These are phyloP conservation scores for Asbolus verrucosus DNA, from an alignment of 1,140 invertebrate species.

Conservation along the genomic window DNA sequence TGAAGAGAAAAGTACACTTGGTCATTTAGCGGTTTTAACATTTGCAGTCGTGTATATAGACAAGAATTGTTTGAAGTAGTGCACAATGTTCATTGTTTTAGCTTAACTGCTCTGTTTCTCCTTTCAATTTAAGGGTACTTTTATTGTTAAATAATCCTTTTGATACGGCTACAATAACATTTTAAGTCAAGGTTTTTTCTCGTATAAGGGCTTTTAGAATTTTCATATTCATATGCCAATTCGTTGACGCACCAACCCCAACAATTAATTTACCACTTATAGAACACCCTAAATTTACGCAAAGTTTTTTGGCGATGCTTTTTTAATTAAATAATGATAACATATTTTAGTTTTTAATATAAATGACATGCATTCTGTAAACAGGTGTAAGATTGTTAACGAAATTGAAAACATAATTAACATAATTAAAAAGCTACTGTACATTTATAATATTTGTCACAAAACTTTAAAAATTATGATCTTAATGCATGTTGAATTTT, in stretches of 20 bases:
- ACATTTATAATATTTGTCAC: no score
- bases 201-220: slow-evolving; percentile 9
- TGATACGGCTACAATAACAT: slow-evolving; percentile 51
- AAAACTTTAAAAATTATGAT: no score
- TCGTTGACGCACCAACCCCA: neutral
- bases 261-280: slow-evolving; percentile 8
- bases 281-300: neutral
- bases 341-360: no score
- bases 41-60: slow-evolving; percentile 54
- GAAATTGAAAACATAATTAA: no score
- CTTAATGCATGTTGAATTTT: no score
- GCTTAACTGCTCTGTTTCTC: slow-evolving; percentile 54
- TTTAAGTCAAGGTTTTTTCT: slow-evolving; percentile 37
- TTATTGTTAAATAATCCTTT: slow-evolving; percentile 56
- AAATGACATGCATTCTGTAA: no score
- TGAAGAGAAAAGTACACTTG: slow-evolving; percentile 55
- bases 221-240: neutral
- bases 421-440: no score
- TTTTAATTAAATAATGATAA: no score
- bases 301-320: slow-evolving; percentile 3
- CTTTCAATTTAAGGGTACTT: slow-evolving; percentile 53
- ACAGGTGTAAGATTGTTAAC: no score
- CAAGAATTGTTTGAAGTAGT: slow-evolving; percentile 58
- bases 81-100: slow-evolving; percentile 59
- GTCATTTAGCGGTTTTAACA: slow-evolving; percentile 56